Conservation (phyloP, 2,797 vertebrate species). For the Typhlichthys subterraneus region DNA sequence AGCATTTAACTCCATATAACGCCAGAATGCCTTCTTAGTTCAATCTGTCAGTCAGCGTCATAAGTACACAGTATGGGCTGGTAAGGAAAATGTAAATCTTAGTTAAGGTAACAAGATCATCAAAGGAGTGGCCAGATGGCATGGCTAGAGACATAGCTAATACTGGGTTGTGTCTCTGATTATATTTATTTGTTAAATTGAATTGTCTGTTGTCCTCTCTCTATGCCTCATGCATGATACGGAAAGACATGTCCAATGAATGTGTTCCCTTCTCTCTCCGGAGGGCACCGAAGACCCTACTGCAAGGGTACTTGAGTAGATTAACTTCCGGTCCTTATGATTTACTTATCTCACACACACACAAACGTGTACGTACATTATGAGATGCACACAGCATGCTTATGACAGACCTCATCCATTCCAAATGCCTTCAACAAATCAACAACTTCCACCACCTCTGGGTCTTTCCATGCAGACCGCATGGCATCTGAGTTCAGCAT, state of each 20-base stretch:
- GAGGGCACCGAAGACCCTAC: conserved; percentile 10
- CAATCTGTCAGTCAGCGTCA: no score
- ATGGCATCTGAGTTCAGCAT: conserved; percentile 55
- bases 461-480: conserved; percentile 4
- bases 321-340: background rate
- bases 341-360: background rate
- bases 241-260: conserved; percentile 33
- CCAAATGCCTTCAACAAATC: conserved; percentile 20
- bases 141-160: background rate
- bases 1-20: no score
- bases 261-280: conserved; percentile 31
- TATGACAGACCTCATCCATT: conserved; percentile 8
- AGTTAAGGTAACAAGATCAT: no score
- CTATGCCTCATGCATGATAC: conserved; percentile 30
- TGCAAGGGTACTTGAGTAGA: conserved; percentile 17
- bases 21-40: no score
- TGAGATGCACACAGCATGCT: background rate
- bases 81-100: no score
- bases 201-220: conserved; percentile 18
- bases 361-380: background rate
- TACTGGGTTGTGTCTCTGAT: conserved; percentile 16
- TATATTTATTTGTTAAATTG: conserved; percentile 38
- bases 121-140: no score
- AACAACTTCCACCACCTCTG: conserved; percentile 40
- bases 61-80: no score